phyloP scores from a whole-genome alignment of 2,797 vertebrate genomes.

The Heliangelus exortis region DNA sequence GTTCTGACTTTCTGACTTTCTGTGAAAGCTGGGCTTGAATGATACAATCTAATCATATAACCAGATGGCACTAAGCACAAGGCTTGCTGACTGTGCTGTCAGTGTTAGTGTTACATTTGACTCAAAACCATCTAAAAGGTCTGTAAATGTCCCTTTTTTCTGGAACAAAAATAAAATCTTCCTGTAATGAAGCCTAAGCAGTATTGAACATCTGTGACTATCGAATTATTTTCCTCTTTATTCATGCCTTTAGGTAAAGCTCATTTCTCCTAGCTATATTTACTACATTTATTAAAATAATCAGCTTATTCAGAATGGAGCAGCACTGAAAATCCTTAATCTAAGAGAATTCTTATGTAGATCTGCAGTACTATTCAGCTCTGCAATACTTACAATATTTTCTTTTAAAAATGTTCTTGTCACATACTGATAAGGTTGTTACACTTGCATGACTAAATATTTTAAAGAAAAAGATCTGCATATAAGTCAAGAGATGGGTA shows the following conservation, averaged over 20 bases:
- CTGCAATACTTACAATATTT: neutral
- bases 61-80: slow-evolving; percentile 1
- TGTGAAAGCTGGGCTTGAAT: neutral
- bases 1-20: neutral
- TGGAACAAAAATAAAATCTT: neutral
- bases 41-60: neutral
- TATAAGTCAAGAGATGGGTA: neutral
- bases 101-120: neutral
- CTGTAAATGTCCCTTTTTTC: neutral
- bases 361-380: neutral
- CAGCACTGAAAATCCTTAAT: neutral
- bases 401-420: neutral
- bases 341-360: neutral
- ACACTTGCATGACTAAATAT: neutral
- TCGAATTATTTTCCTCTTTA: neutral
- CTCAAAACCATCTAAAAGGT: neutral
- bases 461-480: neutral
- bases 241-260: neutral
- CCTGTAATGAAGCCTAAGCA: neutral
- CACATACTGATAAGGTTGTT: neutral
- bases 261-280: neutral
- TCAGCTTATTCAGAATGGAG: neutral
- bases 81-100: neutral
- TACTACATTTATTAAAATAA: neutral
- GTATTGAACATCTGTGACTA: neutral